phyloP scores from a whole-genome alignment of 2,113 vertebrate genomes.

The Agapornis roseicollis region DNA sequence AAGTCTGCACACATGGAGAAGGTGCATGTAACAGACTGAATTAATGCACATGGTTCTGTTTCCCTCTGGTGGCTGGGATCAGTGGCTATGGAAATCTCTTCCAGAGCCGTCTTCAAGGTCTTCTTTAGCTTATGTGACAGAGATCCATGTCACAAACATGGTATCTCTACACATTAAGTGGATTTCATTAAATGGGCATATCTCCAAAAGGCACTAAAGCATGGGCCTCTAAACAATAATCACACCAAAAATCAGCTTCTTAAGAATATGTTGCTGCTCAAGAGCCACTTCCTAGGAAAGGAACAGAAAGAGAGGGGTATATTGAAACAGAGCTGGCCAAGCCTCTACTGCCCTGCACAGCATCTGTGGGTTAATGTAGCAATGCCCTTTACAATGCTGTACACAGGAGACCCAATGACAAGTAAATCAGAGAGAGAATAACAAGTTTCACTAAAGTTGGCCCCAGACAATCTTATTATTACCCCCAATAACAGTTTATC shows the following conservation, averaged over 20 bases:
- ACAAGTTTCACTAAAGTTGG: background rate
- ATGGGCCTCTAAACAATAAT: background rate
- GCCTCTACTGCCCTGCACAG: background rate
- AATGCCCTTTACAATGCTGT: background rate
- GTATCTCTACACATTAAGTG: background rate
- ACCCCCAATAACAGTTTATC: background rate
- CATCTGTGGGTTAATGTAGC: background rate
- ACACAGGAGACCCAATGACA: background rate
- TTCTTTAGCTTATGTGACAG: background rate
- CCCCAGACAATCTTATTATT: background rate
- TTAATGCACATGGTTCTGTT: background rate
- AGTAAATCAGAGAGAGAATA: constrained; percentile 2
- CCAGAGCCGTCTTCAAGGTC: background rate
- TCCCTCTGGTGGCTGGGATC: constrained; percentile 36
- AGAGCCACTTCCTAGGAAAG: background rate
- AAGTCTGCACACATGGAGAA: background rate
- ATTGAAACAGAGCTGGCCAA: background rate
- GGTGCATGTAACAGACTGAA: too few species aligned
- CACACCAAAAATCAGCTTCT: background rate
- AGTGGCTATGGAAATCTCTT: background rate
- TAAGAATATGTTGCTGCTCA: background rate
- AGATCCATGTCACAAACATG: background rate
- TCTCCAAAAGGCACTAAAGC: background rate
- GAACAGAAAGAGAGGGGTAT: background rate
- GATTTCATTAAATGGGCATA: accelerated